phyloP scores from a whole-genome alignment of 2,888 invertebrate genomes.

The Oligia latruncula region DNA sequence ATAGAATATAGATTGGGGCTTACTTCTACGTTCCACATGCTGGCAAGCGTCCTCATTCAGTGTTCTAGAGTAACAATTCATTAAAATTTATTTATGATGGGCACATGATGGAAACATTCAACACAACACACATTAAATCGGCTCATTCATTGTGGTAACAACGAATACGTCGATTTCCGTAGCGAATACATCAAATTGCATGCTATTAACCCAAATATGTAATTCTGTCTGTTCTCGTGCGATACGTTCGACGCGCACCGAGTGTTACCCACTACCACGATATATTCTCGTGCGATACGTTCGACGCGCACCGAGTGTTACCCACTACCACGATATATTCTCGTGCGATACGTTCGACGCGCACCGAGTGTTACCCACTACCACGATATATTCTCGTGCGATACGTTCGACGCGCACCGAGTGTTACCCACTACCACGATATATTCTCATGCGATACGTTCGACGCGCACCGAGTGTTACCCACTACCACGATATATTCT shows the following conservation, averaged over 20 bases:
- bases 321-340: background rate
- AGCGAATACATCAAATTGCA: slow-evolving; percentile 20
- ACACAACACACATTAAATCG: background rate
- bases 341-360: background rate
- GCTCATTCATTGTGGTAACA: background rate
- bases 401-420: no score
- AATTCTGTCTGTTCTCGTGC: slow-evolving; percentile 3
- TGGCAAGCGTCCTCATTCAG: no score
- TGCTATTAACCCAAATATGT: slow-evolving; percentile 20
- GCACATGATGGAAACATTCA: background rate
- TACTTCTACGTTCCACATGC: background rate
- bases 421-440: no score
- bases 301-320: no score
- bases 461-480: no score
- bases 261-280: no score
- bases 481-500: background rate
- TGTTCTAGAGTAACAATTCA: background rate
- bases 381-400: background rate
- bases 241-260: no score
- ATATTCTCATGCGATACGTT: background rate
- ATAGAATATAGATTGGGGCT: background rate
- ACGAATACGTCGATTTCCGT: background rate
- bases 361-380: no score
- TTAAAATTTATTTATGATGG: background rate
- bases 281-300: background rate